Conservation (phyloP, 2,888 invertebrate species). For the Seira ritae region DNA sequence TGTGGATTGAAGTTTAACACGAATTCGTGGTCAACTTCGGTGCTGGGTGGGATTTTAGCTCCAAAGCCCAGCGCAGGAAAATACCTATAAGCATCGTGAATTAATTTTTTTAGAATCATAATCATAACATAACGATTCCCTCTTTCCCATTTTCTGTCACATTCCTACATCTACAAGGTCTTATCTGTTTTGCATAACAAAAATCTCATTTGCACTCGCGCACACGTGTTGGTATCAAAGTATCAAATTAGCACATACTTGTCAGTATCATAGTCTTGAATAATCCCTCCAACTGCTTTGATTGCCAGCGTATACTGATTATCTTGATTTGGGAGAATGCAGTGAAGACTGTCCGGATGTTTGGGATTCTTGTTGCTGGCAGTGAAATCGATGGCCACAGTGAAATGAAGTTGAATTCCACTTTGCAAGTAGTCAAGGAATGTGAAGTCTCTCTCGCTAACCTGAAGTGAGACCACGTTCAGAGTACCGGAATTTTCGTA, state of each 20-base stretch:
- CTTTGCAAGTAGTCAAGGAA: slow-evolving; percentile 79
- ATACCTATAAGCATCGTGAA: slow-evolving; percentile 75
- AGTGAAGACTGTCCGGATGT: slow-evolving; percentile 75
- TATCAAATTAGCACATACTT: slow-evolving; percentile 36
- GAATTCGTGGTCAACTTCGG: slow-evolving; percentile 75
- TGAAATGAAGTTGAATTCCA: slow-evolving; percentile 75
- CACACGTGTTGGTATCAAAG: slow-evolving; percentile 66
- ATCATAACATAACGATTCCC: slow-evolving; percentile 77
- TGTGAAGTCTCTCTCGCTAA: slow-evolving; percentile 71
- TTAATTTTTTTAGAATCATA: slow-evolving; percentile 78
- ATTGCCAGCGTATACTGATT: slow-evolving; percentile 78
- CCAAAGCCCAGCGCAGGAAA: slow-evolving; percentile 65
- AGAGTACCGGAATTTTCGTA: slow-evolving; percentile 78
- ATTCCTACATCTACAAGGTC: too few species aligned
- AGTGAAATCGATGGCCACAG: slow-evolving; percentile 74
- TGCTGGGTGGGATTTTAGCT: slow-evolving; percentile 63
- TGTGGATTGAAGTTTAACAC: slow-evolving; percentile 76
- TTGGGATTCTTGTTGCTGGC: slow-evolving; percentile 73
- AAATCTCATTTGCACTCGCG: too few species aligned
- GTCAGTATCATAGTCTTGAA: slow-evolving; percentile 75
- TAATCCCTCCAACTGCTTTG: slow-evolving; percentile 76
- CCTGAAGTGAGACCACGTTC: slow-evolving; percentile 74
- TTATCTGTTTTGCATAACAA: too few species aligned
- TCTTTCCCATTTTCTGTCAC: slow-evolving; percentile 75
- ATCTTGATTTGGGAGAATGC: slow-evolving; percentile 75